Base-by-base conservation (phyloP, 2,113 vertebrate species). In the Corythornis cristatus region DNA sequence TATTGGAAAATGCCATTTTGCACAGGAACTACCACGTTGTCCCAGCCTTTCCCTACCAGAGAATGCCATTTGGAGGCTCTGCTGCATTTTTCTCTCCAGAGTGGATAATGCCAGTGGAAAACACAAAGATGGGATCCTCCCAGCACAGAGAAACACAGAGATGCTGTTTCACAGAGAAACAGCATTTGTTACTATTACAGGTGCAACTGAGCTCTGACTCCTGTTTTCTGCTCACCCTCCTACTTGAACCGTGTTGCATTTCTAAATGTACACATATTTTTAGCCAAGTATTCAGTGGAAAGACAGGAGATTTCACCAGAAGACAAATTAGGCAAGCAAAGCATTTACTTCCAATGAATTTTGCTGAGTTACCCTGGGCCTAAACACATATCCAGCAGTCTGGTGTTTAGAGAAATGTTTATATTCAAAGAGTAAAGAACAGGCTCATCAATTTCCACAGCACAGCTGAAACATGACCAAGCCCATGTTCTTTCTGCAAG, bases 121-220 rank as follows among this genome's bases (percentile, higher is more conserved):
- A 46, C 1, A 1, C 2, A 66, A 61, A 26, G 67, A 77, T 25
- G 37, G 26, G 17, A 40, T 83, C 78, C 72, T 92, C 15, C 12
- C 50, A 57, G 80, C 16, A 6, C 83, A 94, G 90, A 54, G 88
- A 93, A 90, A 92, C 15, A 43, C 2, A 85, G 79, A 72, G 25
- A 25, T 9, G 54, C 51, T 54, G 20, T 50, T 67, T 78, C 81
- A 75, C 71, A 74, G 70, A 84, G 45, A 86, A 90, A 54, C 21
- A 40, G 37, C 54, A 29, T 70, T 91, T 92, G 90, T 92, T 85
- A 93, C 76, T 96, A 96, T 92, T 51, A 95, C 80, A 90, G 91
- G 81, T 94, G 71, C 92, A 87, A 33, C 51, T 57, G 48, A 58
- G 37, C 33, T 22, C 71, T 79, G 48, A 37, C 67, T 66, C n/a